Evolutionary conservation across 2,797 vertebrate genomes (phyloP).

Genomic region (Gadopsis marmoratus): DNA sequence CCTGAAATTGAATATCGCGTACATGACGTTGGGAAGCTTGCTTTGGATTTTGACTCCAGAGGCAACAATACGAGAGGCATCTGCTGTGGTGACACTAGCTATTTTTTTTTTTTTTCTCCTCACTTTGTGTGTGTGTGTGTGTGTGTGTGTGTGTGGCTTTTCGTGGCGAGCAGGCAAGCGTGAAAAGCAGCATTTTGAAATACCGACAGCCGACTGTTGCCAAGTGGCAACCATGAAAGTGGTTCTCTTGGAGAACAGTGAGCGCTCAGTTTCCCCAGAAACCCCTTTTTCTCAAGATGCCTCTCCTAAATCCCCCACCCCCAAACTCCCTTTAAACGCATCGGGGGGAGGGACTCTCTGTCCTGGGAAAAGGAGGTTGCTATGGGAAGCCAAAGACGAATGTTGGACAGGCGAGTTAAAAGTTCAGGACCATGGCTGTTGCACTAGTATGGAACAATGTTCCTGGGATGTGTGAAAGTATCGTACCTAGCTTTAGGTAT

Average conservation of each 20-base stretch:
- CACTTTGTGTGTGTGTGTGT: conserved; percentile 4
- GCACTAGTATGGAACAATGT: conserved; percentile 41
- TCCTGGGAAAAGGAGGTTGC: conserved; percentile 78
- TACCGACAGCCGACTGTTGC: conserved; percentile 73
- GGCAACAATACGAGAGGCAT: conserved; percentile 55
- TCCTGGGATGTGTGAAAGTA: conserved; percentile 23
- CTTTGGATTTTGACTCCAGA: conserved; percentile 59
- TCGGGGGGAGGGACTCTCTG: conserved; percentile 53
- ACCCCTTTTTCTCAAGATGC: conserved; percentile 74
- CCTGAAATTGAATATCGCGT: conserved; percentile 62
- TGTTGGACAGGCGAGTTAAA: conserved; percentile 71
- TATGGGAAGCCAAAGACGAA: conserved; percentile 66
- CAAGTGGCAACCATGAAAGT: conserved; percentile 77
- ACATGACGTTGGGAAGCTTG: conserved; percentile 49
- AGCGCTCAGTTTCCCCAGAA: conserved; percentile 77
- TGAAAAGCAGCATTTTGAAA: conserved; percentile 72
- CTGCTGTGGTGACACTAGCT: conserved; percentile 47
- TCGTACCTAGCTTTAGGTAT: conserved; percentile 35
- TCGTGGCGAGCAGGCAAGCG: conserved; percentile 32
- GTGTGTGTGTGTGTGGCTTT: conserved; percentile 29
- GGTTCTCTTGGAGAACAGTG: conserved; percentile 68
- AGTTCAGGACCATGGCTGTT: conserved; percentile 68
- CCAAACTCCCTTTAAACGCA: conserved; percentile 53
- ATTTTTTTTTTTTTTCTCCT: not conserved
- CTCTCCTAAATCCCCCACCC: conserved; percentile 59